Conservation (phyloP, 2,888 invertebrate species). For the Hofmannophila pseudospretella region DNA sequence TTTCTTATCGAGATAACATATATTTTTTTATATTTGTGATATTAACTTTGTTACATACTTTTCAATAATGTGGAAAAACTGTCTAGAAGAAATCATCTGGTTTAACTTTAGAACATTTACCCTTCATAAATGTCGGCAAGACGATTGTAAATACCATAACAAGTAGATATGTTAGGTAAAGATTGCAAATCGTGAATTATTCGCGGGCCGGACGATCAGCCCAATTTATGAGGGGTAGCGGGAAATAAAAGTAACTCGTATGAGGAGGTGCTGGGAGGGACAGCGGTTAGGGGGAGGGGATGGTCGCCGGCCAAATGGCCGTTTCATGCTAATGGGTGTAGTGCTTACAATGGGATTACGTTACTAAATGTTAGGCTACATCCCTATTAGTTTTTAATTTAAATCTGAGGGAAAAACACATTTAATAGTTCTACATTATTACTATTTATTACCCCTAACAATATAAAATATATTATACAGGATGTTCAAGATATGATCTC, state of each 20-base stretch:
- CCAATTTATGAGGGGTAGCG: constrained; percentile 43
- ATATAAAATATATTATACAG: too few species aligned
- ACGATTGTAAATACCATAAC: constrained; percentile 20
- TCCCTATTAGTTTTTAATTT: constrained; percentile 4
- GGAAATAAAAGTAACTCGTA: constrained; percentile 38
- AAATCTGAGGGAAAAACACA: neutral
- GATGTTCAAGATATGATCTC: too few species aligned
- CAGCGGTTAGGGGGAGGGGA: too few species aligned
- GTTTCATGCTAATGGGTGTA: constrained; percentile 55
- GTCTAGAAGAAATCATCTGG: too few species aligned
- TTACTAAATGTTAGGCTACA: constrained; percentile 32
- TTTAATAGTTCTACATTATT: too few species aligned
- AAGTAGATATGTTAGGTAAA: constrained; percentile 19
- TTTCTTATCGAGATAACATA: too few species aligned
- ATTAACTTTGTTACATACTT: too few species aligned
- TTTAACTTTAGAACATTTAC: neutral
- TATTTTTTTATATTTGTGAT: too few species aligned
- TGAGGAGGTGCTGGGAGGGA: too few species aligned
- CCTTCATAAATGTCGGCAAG: constrained; percentile 6
- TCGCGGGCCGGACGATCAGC: constrained; percentile 33
- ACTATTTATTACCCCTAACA: too few species aligned
- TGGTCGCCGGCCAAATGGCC: constrained; percentile 35
- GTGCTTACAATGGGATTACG: constrained; percentile 54
- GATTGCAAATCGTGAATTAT: constrained; percentile 30
- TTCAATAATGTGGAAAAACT: too few species aligned